These are phyloP conservation scores for Esox masquinongy DNA, from an alignment of 2,797 vertebrate genomes.

Conservation along the genomic window DNA sequence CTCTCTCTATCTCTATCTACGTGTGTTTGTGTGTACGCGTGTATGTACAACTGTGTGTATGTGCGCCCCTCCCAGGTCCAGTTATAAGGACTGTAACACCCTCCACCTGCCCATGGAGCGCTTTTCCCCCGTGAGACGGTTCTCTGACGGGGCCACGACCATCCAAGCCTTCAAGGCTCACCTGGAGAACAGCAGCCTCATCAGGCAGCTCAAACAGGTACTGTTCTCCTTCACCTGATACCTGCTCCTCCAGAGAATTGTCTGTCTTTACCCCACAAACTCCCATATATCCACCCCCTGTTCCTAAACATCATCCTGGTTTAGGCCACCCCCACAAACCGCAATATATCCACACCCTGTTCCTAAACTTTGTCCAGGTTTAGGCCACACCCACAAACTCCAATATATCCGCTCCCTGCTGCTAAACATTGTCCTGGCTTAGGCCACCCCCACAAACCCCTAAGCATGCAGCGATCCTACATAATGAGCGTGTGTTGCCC, in stretches of 20 bases:
- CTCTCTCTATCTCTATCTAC: not conserved
- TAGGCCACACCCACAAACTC: too few relatives aligned
- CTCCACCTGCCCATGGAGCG: conserved; percentile 97
- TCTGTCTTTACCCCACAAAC: too few relatives aligned
- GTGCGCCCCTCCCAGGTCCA: conserved; percentile 77
- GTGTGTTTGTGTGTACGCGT: conserved; percentile 39
- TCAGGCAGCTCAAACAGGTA: conserved; percentile 97
- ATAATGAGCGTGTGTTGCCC: too few relatives aligned
- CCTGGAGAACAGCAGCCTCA: conserved; percentile 93
- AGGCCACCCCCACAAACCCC: too few relatives aligned
- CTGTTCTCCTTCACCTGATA: not conserved
- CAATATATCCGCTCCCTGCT: too few relatives aligned
- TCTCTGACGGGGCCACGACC: conserved; percentile 94
- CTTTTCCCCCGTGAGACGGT: conserved; percentile 95
- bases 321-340: too few relatives aligned
- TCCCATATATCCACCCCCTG: too few relatives aligned
- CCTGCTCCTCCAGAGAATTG: not conserved
- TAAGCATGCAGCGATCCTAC: too few relatives aligned
- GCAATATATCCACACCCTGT: too few relatives aligned
- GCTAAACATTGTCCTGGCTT: too few relatives aligned
- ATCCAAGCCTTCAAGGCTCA: conserved; percentile 98
- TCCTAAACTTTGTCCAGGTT: too few relatives aligned
- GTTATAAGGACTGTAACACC: conserved; percentile 98
- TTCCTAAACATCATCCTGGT: too few relatives aligned
- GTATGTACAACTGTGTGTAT: conserved; percentile 23